These are phyloP conservation scores for Leucophenga maculata DNA, from an alignment of 2,888 invertebrate genomes.

Conservation along the genomic window DNA sequence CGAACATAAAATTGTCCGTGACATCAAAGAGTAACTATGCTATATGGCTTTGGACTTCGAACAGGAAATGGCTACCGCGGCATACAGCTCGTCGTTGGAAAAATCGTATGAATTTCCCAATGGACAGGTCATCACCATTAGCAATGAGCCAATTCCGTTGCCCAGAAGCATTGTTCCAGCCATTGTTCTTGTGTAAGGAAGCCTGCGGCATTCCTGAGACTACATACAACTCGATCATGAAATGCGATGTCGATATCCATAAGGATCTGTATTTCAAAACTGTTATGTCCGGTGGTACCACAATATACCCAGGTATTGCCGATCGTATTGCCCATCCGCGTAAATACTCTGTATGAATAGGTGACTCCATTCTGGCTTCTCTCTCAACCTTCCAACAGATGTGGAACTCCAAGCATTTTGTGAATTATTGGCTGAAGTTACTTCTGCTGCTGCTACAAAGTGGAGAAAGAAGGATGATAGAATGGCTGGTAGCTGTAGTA, in stretches of 20 bases:
- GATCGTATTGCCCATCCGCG: slow-evolving; percentile 90
- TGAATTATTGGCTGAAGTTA: too few relatives aligned
- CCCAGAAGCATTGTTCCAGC: slow-evolving; percentile 91
- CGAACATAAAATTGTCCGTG: slow-evolving; percentile 93
- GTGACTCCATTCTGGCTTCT: too few relatives aligned
- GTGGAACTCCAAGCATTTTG: slow-evolving; percentile 98
- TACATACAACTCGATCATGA: slow-evolving; percentile 92
- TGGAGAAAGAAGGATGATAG: too few relatives aligned
- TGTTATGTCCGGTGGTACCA: slow-evolving; percentile 93
- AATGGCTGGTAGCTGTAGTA: too few relatives aligned
- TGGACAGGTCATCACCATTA: slow-evolving; percentile 88
- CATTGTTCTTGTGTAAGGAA: slow-evolving; percentile 87
- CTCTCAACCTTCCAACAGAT: slow-evolving; percentile 86
- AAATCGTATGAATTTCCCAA: slow-evolving; percentile 89
- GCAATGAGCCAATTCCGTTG: slow-evolving; percentile 93
- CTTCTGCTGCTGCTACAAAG: too few relatives aligned
- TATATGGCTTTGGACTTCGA: slow-evolving; percentile 93
- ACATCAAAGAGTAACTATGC: slow-evolving; percentile 95
- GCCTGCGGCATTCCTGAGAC: slow-evolving; percentile 87
- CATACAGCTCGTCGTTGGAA: slow-evolving; percentile 87
- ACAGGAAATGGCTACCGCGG: slow-evolving; percentile 95
- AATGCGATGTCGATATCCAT: slow-evolving; percentile 94
- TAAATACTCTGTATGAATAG: too few relatives aligned
- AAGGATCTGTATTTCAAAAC: slow-evolving; percentile 92
- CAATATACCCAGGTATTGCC: slow-evolving; percentile 93